These are phyloP conservation scores for Madoqua kirkii DNA, from an alignment of 2,113 vertebrate genomes.

Conservation along the genomic window DNA sequence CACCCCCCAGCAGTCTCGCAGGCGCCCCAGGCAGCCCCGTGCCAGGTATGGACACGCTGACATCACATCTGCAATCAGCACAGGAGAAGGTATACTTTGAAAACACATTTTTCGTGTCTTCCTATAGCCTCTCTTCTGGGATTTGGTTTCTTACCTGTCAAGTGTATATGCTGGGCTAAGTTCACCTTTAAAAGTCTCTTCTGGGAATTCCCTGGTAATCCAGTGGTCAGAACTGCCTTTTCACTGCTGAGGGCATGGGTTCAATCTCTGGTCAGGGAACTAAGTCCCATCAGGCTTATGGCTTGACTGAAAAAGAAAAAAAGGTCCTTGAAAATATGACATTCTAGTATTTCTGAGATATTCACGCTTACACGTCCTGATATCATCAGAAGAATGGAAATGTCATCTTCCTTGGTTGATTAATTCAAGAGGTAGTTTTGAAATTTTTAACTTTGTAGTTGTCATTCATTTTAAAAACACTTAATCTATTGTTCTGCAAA, in stretches of 20 bases:
- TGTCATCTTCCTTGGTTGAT: neutral
- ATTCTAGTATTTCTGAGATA: neutral
- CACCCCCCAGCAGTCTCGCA: neutral
- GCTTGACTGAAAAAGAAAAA: neutral
- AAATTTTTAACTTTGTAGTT: neutral
- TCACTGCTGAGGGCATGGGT: neutral
- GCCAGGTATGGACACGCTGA: rapidly evolving
- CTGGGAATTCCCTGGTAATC: neutral
- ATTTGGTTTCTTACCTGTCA: neutral
- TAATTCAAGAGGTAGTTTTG: neutral
- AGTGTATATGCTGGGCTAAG: neutral
- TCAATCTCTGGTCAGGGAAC: neutral
- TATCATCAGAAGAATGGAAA: neutral
- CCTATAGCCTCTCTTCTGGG: neutral
- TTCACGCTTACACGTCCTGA: neutral
- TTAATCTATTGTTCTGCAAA: neutral
- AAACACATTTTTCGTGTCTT: neutral
- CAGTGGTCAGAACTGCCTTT: neutral
- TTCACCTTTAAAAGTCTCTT: neutral
- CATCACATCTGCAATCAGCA: neutral
- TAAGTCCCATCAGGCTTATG: neutral
- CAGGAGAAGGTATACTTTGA: neutral
- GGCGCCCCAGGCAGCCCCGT: neutral
- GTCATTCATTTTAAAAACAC: neutral
- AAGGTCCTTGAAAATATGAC: neutral